Base-by-base conservation (phyloP, 1,140 invertebrate genomes). In the Zaprionus ghesquierei region DNA sequence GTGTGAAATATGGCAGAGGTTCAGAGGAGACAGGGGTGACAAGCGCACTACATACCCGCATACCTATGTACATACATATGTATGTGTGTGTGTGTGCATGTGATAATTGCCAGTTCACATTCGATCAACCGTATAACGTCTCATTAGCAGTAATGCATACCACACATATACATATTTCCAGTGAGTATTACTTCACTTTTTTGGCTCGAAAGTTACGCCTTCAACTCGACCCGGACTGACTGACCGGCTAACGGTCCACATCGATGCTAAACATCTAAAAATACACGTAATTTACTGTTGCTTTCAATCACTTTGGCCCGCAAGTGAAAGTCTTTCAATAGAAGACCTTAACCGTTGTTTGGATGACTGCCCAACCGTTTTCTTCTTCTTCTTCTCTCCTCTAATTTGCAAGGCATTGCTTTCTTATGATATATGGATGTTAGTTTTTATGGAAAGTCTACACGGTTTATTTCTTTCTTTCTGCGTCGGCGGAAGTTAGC, bases 281-380 rank as follows among this genome's bases (percentile, higher is more conserved):
- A 65, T 53, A 81, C 72, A 62, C 75, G 60, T 81, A 72, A 74
- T 56, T 81, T 63, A 78, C 82, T 81, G 49, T 79, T 79, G 79
- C 82, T 81, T 86, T 86, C 82, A 87, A 87, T 86, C 63, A 60
- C 56, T 79, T 79, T 79, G 33, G 51, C 62, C 62, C 61, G 35
- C 58, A 50, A 87, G 81, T 69, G 81, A 86, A 86, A 86, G 81
- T 86, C 10, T 50, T 72, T 72, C 63, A 55, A 74, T 62, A 74
- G 64, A 69, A 69, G 70, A 27, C 18, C 62, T 33, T 72, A 50
- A 55, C 49, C 38, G 25, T 41, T 74, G 70, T 73, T 60, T 51
- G 64, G 49, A 64, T 59, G 69, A 87, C 82, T 61, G 56, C 70
- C 33, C 56, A 62, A 61, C 41, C 56, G 33, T 56, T 61, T 73